Evolutionary conservation across 2,888 invertebrate genomes (phyloP).

Genomic region (Fragum whitleyi): DNA sequence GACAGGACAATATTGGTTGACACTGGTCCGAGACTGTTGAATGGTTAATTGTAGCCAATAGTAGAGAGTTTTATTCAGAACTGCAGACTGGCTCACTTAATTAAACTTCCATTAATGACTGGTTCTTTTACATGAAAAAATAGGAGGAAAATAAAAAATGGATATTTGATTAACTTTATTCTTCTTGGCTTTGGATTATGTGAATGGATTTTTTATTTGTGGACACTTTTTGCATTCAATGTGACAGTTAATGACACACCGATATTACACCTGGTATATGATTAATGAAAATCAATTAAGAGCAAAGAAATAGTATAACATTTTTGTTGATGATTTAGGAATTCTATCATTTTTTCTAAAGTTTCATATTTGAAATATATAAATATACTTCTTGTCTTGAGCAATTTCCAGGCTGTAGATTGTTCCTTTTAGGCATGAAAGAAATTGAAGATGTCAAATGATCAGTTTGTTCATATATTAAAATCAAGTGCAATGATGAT

Average conservation of each 20-base stretch:
- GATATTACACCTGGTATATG: too few relatives aligned
- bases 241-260: neutral
- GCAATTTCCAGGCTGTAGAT: too few relatives aligned
- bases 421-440: too few relatives aligned
- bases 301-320: too few relatives aligned
- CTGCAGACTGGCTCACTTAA: constrained; percentile 13
- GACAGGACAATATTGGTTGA: constrained; percentile 16
- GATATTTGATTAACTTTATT: neutral
- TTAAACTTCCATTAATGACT: constrained; percentile 24
- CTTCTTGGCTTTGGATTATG: neutral
- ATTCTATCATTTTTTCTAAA: too few relatives aligned
- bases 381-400: too few relatives aligned
- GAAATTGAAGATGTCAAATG: too few relatives aligned
- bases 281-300: too few relatives aligned
- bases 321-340: neutral
- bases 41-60: constrained; percentile 25
- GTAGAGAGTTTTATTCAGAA: neutral
- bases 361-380: too few relatives aligned
- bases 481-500: too few relatives aligned
- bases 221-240: neutral
- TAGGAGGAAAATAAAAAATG: constrained; percentile 2
- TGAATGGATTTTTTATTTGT: neutral
- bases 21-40: constrained; percentile 19
- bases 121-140: neutral
- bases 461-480: too few relatives aligned